Evolutionary conservation across 2,797 vertebrate species (phyloP), one percentile per base, ranked within the genome.

Genomic region (Silurus aristotelis): DNA sequence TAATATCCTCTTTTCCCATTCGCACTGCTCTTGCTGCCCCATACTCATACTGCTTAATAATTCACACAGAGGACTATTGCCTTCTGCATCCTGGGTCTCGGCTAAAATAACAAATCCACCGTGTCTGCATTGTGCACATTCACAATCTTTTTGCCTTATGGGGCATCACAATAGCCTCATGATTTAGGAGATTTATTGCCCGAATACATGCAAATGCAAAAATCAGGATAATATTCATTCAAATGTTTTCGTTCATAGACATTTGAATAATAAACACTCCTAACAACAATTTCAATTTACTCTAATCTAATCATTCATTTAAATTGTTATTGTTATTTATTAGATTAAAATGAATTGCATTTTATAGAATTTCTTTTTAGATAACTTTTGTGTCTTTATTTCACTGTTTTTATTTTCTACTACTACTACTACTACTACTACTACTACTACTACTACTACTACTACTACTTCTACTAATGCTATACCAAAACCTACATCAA

Each of bases 21-120:
- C 84, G 43, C 85, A 63, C 75, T 73, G 20, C 64, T 84, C 82
- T 84, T 6, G 2, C 13, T 83, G 80, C 82, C 86, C 79, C 75
- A 83, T 89, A 87, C 89, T 79, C 84, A 83, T 84, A 46, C 88
- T 91, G 73, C n/a, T 89, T 88, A 89, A 89, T 90, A 91, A 89
- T 83, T 92, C 89, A 91, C 83, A 55, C 85, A 31, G 2, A 12
- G 55, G 80, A 86, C 79, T 90, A 84, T 87, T 89, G 88, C 86
- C 78, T 87, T 90, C 84, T 87, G 88, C 88, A 89, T 85, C 73
- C 81, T 80, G 83, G 85, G 87, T 52, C 17, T 64, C 78, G 22
- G 15, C 76, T 88, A 79, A 89, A 92, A 91, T 88, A 90, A 82
- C 73, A 81, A 88, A 89, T 86, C 85, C 55, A 87, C 89, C 48